Percentiles rank a stretch among this genome's conserved stretches.
phyloP scores from a whole-genome alignment of 2,888 invertebrate species.

The Lordiphosa andalusiaca region DNA sequence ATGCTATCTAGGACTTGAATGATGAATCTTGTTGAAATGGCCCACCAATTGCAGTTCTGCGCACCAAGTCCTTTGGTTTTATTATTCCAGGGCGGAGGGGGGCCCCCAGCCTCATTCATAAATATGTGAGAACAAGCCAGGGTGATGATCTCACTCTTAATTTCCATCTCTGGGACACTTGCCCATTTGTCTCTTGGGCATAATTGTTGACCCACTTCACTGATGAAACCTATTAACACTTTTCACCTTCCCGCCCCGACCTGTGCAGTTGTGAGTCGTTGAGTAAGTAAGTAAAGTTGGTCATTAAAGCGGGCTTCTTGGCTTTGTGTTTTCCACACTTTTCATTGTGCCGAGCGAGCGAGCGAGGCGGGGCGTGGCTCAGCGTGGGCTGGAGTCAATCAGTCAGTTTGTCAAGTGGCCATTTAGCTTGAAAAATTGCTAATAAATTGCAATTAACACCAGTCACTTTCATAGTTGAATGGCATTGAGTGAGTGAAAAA shows the following conservation, averaged over 20 bases:
- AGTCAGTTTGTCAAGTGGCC: conserved; percentile 38
- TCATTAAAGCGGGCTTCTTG: not conserved
- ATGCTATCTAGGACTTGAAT: too few relatives aligned
- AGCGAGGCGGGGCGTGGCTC: not conserved
- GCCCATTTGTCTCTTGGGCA: conserved; percentile 51
- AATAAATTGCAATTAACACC: conserved; percentile 65
- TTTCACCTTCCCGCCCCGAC: conserved; percentile 47
- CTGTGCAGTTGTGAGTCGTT: too few relatives aligned
- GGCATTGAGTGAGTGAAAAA: conserved; percentile 19
- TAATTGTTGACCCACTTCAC: conserved; percentile 68
- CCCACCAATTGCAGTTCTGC: too few relatives aligned
- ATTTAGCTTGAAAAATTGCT: conserved; percentile 38
- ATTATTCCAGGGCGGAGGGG: too few relatives aligned
- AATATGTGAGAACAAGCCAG: too few relatives aligned
- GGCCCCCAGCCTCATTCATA: too few relatives aligned
- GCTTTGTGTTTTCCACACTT: conserved; percentile 5
- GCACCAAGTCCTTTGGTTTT: too few relatives aligned
- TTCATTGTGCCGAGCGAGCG: conserved; percentile 5
- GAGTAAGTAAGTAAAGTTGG: too few relatives aligned
- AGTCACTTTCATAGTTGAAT: conserved; percentile 30
- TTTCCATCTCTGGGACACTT: conserved; percentile 4
- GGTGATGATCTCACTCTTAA: conserved; percentile 1
- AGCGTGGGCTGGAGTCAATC: conserved; percentile 41
- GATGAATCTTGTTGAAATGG: too few relatives aligned
- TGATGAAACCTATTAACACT: conserved; percentile 71